Evolutionary conservation across 2,113 vertebrate species (phyloP), one percentile per base, ranked within the genome.

Genomic region (Motacilla alba): DNA sequence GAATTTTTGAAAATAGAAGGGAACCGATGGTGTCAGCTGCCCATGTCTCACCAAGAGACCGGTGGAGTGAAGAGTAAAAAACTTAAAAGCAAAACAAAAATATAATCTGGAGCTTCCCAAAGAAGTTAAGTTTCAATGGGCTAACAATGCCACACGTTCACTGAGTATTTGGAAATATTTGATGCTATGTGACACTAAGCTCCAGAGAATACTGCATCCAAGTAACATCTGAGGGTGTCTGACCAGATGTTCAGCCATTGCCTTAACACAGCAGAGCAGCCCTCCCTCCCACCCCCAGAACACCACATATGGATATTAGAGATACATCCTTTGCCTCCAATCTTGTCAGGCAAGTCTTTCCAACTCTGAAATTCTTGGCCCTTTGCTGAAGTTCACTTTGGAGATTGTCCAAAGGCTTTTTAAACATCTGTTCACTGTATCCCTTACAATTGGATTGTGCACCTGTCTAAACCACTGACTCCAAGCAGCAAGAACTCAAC

Each of bases 311-410:
- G 35, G 47, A 30, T 86, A 83, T 55, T 33, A 77, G 46, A 93
- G 67, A 88, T 26, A 85, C 23, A 88, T 77, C 47, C 44, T 21
- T 43, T 77, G 50, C 76, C 46, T 94, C 50, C 76, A 62, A 0
- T 64, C 76, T 80, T 86, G 72, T 63, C 63, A 90, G 63, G 43
- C 63, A 67, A 75, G 47, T 83, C 86, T 89, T 93, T 92, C 59
- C 73, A 88, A 80, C 60, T n/a, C 46, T 86, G 59, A 52, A 13
- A 83, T 95, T 96, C 86, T 90, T 90, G 88, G 80, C 76, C 83
- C 27, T 44, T 1, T 47, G 68, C 59, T 86, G 46, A 93, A 91
- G 50, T 77, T 80, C 62, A n/a, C 59, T 93, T 88, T 93, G 95
- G 94, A 94, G 90, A 55, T 7, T 74, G 63, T 83, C 68, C 88